Base-by-base conservation (phyloP, 1,140 invertebrate genomes). In the Diorhabda sublineata region DNA sequence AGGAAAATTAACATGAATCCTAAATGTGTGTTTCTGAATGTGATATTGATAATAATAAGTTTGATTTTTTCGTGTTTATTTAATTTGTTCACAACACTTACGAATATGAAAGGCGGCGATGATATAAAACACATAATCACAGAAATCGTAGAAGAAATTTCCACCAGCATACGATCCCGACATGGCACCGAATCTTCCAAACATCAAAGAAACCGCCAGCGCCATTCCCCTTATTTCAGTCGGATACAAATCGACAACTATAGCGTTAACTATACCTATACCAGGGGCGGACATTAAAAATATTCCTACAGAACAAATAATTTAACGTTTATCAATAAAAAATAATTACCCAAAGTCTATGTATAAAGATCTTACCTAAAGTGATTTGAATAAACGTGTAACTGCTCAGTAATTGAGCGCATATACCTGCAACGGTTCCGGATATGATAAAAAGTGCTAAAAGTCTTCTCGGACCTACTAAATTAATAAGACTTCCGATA, bases 181-280 rank as follows among this genome's bases (percentile, higher is more conserved):
- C 3, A 84, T 83, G 0, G 84, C 84, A 3, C 85, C 85, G 41
- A 81, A 73, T 6, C 84, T 75, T 4, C 85, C 85, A 69, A 84
- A 82, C 85, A 85, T 86, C 67, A 85, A 80, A 75, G 85, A 85
- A 26, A 85, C 78, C 42, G 84, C 84, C 79, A 86, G 81, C 42
- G 85, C 84, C 84, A 85, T 85, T 2, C 83, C 84, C 68, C 85
- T 81, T 73, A 68, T 72, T 61, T 77, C 73, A n/a, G 80, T 81
- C n/a, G 80, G 78, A 68, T 78, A 81, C 58, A 81, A 71, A 66
- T 81, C 80, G 2, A 80, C 80, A 42, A 74, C 72, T 26, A 81
- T 70, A 3, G 78, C 78, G 69, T 79, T 81, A 5, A 79, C 79
- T 5, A 80, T 74, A 58, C 79, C 78, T 45, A 80, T 74, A 42